Conservation (phyloP, 2,888 invertebrate genomes). For the Drosophila fungiperda region DNA sequence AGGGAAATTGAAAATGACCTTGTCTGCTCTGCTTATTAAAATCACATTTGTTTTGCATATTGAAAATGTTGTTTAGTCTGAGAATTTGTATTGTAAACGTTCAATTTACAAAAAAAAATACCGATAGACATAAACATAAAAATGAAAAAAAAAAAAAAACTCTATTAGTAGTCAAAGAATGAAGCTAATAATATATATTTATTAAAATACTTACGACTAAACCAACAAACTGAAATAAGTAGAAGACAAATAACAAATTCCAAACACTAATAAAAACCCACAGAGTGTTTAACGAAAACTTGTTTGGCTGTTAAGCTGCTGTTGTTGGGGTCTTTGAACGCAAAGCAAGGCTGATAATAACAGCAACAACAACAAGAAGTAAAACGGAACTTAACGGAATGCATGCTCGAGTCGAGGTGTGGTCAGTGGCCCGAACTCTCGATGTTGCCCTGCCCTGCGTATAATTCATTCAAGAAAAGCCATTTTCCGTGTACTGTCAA, state of each 20-base stretch:
- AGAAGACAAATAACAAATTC: neutral
- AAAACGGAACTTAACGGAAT: slow-evolving; percentile 36
- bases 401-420: slow-evolving; percentile 54
- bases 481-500: slow-evolving; percentile 60
- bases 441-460: slow-evolving; percentile 45
- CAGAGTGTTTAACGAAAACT: slow-evolving; percentile 22
- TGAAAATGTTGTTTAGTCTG: slow-evolving; percentile 4
- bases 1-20: slow-evolving; percentile 11
- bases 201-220: neutral
- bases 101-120: neutral
- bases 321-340: slow-evolving; percentile 65
- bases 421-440: slow-evolving; percentile 67
- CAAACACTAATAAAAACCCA: slow-evolving; percentile 20
- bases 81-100: neutral
- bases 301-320: slow-evolving; percentile 20
- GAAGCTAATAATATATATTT: neutral
- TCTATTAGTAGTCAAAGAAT: neutral
- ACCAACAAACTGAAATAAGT: neutral
- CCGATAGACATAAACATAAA: neutral
- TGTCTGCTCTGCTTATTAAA: slow-evolving; percentile 27
- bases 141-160: neutral
- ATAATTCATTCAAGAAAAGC: slow-evolving; percentile 78
- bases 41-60: slow-evolving; percentile 23
- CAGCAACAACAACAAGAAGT: slow-evolving; percentile 27
- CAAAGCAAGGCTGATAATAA: slow-evolving; percentile 23